Conservation (phyloP, 2,797 vertebrate genomes). For the Vireo griseus region DNA sequence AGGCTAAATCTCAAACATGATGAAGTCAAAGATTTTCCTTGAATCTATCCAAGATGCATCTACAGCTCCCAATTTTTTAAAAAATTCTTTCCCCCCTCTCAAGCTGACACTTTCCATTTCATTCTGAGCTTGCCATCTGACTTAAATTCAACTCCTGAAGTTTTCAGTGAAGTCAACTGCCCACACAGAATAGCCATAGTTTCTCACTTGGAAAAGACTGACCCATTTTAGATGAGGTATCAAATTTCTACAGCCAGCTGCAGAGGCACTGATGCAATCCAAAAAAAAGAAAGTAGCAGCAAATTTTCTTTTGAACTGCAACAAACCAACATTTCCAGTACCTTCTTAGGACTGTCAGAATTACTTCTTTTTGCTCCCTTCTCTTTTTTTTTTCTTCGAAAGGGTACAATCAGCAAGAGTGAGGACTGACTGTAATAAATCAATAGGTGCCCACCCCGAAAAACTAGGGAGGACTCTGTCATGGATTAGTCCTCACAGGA, state of each 20-base stretch:
- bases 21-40: background rate
- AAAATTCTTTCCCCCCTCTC: fast-evolving
- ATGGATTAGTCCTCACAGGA: background rate
- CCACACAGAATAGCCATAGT: background rate
- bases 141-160: background rate
- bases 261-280: background rate
- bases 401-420: background rate
- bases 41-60: background rate
- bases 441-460: background rate
- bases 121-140: background rate
- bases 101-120: background rate
- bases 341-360: background rate
- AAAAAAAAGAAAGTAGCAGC: background rate
- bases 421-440: background rate
- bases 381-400: background rate
- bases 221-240: background rate
- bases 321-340: background rate
- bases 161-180: background rate
- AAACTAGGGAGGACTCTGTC: background rate
- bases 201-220: background rate
- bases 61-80: background rate
- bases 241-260: background rate
- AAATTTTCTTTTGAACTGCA: background rate
- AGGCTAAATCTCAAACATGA: background rate
- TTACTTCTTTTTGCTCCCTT: fast-evolving